Evolutionary conservation across 2,888 invertebrate species (phyloP), one percentile per base, ranked within the genome.

Genomic region (Parochlus steinenii): DNA sequence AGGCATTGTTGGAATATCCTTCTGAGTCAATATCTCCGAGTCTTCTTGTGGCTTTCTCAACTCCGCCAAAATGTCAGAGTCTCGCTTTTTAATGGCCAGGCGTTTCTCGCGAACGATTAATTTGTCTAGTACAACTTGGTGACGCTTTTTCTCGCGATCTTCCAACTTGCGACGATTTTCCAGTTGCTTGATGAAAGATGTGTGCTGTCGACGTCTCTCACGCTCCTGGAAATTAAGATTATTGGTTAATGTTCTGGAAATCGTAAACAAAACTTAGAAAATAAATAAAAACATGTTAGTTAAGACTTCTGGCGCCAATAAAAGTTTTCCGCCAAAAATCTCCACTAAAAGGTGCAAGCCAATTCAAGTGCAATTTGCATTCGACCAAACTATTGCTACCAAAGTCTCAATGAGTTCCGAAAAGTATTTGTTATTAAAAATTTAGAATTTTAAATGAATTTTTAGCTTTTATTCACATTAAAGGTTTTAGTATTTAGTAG

Each of bases 21-120:
- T 69, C 49, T 77, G 77, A 49, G 81, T 79, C 33, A 72, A 67
- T 11, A 93, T 61, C 45, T 87, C 80, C 49, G 90, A 77, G 55
- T 93, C 93, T 57, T 93, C 93, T 47, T 82, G 77, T 0, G 92
- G 90, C 55, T 87, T 83, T 48, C 87, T 74, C 29, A 78, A 58
- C 50, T 77, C 70, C 16, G 73, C 62, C 16, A 78, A 55, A 29
- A 78, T 64, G 48, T 77, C 76, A 50, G 70, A 62, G 71, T 71
- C 67, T 64, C 80, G 61, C 64, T 71, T 48, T 58, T 73, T 51
- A 66, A 67, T 63, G 60, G 76, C 87, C 46, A 86, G 61, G 50
- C 82, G 78, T 52, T 79, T 79, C 55, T 92, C 90, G 45, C 83
- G 81, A 38, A 78, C 76, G 11, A 82, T 75, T 45, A 83, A 67